Evolutionary conservation across 2,888 invertebrate species (phyloP), one percentile per base, ranked within the genome.

Genomic region (Ophonus ardosiacus): DNA sequence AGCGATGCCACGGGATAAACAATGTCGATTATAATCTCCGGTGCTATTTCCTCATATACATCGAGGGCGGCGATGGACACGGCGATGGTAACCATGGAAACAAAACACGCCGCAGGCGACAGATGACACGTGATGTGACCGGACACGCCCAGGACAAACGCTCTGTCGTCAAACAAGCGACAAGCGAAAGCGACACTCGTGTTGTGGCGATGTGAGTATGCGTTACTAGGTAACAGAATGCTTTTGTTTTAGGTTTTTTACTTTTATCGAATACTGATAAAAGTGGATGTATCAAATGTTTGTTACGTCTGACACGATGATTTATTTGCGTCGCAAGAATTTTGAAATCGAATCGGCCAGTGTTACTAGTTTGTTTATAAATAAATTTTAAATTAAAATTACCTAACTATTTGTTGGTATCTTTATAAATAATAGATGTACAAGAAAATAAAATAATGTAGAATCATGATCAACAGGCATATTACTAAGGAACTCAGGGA

Each of bases 141-240:
- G 71, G 82, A 82, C 82, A 82, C 82, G 82, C 82, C 82, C 82
- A 82, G 57, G 21, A 82, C 71, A 82, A 82, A 82, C 57, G 71
- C 43, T 68, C 43, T 82, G 82, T 57, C 82, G 71, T 68, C 71
- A 82, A 57, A 81, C 81, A 65, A 17, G 15, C 68, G 24, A 65
- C 31, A 31, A 31, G n/a, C n/a, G n/a, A n/a, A 65, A 17, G 15
- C 68, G 8, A 31, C 31, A 31, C 31, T 31, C 31, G 31, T 31
- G 31, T 5, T 31, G 31, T 31, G 6, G 31, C 31, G 5, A 5
- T 31, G 31, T 31, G 31, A 31, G 31, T 6, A 4, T 18, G 24
- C 63, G 63, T 24, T 63, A 24, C 63, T 63, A 63, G 63, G 63
- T 63, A 24, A 63, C 63, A 10, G 63, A 8, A 24, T 15, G 13